phyloP scores from a whole-genome alignment of 92 coral and sea anemone genomes.

The Diadumene lineata region DNA sequence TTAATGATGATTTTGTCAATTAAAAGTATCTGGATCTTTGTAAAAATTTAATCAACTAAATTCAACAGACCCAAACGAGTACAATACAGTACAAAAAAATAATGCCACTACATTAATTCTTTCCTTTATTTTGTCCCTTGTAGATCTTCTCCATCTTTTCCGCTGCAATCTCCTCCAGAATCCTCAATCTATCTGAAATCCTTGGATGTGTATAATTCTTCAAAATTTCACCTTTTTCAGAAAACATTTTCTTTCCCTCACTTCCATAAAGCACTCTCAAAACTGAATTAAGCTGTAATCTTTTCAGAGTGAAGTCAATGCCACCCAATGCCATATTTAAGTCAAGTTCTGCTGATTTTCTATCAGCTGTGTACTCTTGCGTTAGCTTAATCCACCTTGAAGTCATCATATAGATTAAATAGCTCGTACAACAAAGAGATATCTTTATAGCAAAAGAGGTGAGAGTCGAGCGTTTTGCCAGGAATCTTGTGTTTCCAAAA shows the following conservation, averaged over 20 bases:
- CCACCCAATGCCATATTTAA: slow-evolving; percentile 73
- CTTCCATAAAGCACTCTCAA: slow-evolving; percentile 62
- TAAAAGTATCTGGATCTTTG: too few species aligned
- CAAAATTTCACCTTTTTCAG: slow-evolving; percentile 63
- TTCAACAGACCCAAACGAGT: too few species aligned
- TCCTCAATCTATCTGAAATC: slow-evolving; percentile 76
- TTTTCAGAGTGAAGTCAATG: slow-evolving; percentile 68
- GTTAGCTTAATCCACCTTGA: slow-evolving; percentile 53
- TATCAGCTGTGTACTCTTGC: slow-evolving; percentile 87
- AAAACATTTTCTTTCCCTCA: slow-evolving; percentile 55
- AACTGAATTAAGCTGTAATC: slow-evolving; percentile 57
- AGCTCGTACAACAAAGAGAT: slow-evolving; percentile 61
- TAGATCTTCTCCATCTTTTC: slow-evolving; percentile 45
- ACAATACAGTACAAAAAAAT: too few species aligned
- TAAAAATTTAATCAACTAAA: too few species aligned
- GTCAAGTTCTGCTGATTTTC: slow-evolving; percentile 68
- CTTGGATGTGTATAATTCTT: slow-evolving; percentile 83
- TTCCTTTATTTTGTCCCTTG: too few species aligned
- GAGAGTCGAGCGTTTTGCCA: slow-evolving; percentile 44
- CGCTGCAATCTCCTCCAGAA: slow-evolving; percentile 64
- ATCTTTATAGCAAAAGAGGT: slow-evolving; percentile 56
- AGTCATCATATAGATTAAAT: slow-evolving; percentile 44
- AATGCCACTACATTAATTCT: too few species aligned
- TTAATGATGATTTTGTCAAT: too few species aligned
- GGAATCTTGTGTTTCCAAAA: slow-evolving; percentile 44